Base-by-base conservation (phyloP, 2,797 vertebrate species). In the Alectoris magna region DNA sequence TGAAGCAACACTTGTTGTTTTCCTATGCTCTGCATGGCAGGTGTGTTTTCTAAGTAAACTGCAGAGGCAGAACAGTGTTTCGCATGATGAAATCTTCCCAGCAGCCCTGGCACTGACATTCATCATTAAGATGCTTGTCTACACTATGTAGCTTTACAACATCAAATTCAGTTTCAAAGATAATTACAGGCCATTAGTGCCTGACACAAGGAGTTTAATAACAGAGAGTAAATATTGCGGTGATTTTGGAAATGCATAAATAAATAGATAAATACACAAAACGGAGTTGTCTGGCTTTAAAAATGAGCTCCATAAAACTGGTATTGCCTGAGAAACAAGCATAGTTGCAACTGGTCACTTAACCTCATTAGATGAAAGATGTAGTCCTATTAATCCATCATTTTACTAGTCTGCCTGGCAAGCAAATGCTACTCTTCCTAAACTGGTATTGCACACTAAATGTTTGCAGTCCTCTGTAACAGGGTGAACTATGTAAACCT, bases 161-260 rank as follows among this genome's bases (percentile, higher is more conserved):
- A 95, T 84, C 87, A 88, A 87, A 87, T 95, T 59, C 77, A 91
- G 77, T 95, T 93, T 87, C 77, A 69, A 31, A 95, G 84, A 85
- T 95, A 97, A 96, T 97, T 97, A 96, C 79, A 92, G 93, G 63
- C 82, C 93, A 83, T 95, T 96, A 94, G 53, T 53, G 78, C 86
- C 88, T 93, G 93, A 94, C 87, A 89, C 87, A 94, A 66, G 84
- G 85, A 79, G 74, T 92, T 93, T 97, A 96, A 97, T 97, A 95
- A 96, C 84, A 94, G 95, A 68, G 72, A 81, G 86, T 95, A 94
- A 94, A 93, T 95, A 93, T 83, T 94, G 93, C 76, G 95, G 84
- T 69, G 48, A 95, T 94, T 96, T 92, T 93, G 83, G 93, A 97
- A 96, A 93, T 92, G 90, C 96, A 94, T 92, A 95, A 92, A 92